Evolutionary conservation across 2,888 invertebrate species (phyloP).

Genomic region (Scaptomyza caliginosa): DNA sequence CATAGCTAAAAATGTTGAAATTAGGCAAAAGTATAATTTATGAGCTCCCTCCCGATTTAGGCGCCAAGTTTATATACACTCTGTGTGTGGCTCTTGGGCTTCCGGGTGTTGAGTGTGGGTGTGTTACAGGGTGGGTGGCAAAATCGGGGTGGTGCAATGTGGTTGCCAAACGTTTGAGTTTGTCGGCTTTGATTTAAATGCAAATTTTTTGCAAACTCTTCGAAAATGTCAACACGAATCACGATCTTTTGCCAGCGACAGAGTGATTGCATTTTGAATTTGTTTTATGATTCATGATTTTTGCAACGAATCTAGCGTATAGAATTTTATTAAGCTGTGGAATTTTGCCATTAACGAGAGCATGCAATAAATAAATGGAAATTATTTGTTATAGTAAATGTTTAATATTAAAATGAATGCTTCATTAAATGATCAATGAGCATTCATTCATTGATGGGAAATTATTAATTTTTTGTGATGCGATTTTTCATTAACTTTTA

Average conservation of each 20-base stretch:
- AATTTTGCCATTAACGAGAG: background rate
- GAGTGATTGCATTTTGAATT: constrained; percentile 35
- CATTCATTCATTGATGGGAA: constrained; percentile 18
- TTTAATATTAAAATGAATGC: constrained; percentile 6
- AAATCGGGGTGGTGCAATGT: background rate
- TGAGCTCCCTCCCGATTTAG: constrained; percentile 49
- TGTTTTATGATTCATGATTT: constrained; percentile 42
- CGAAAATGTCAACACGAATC: constrained; percentile 53
- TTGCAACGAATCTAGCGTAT: background rate
- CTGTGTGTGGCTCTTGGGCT: constrained; percentile 11
- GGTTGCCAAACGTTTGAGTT: background rate
- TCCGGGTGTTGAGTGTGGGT: constrained; percentile 11
- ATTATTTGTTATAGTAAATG: too few species aligned
- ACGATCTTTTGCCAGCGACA: constrained; percentile 36
- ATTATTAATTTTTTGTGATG: constrained; percentile 17
- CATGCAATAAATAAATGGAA: background rate
- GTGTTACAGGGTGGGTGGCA: constrained; percentile 2
- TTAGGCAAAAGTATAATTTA: constrained; percentile 71
- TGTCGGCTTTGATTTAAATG: constrained; percentile 74
- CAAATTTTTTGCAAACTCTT: constrained; percentile 49
- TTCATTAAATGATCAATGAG: background rate
- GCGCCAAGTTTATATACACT: constrained; percentile 26
- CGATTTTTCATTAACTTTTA: constrained; percentile 33
- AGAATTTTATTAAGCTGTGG: constrained; percentile 7
- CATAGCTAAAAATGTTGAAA: constrained; percentile 41